Conservation (phyloP, 2,797 vertebrate species). For the Thripadectes ignobilis region DNA sequence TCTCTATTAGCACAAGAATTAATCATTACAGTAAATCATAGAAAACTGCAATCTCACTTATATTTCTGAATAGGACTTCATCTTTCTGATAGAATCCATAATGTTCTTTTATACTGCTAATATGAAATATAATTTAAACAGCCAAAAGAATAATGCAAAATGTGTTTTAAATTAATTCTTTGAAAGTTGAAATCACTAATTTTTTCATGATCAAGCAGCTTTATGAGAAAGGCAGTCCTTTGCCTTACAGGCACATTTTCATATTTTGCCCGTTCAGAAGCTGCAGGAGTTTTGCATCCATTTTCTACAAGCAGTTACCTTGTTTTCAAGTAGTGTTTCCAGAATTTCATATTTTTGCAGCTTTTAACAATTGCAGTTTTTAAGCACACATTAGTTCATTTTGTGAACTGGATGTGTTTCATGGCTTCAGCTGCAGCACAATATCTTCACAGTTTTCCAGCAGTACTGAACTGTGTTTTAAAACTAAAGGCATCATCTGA, state of each 20-base stretch:
- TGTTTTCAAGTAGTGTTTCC: not conserved
- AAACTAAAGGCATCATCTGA: not conserved
- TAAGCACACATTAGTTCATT: not conserved
- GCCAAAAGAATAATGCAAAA: not conserved
- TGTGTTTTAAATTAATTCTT: not conserved
- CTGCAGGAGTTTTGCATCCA: not conserved
- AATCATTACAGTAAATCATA: not conserved
- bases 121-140: not conserved
- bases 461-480: not conserved
- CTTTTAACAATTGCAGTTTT: not conserved
- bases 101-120: not conserved
- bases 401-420: not conserved
- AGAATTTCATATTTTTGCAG: not conserved
- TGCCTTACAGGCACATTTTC: not conserved
- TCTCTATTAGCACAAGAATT: not conserved
- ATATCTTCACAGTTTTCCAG: not conserved
- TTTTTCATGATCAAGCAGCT: not conserved
- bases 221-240: not conserved
- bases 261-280: not conserved
- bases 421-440: not conserved
- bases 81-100: not conserved
- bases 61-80: not conserved
- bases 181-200: not conserved
- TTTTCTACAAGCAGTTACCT: not conserved
- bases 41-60: not conserved